These are phyloP conservation scores for Diarsia rubi DNA, from an alignment of 2,888 invertebrate genomes.

Conservation along the genomic window DNA sequence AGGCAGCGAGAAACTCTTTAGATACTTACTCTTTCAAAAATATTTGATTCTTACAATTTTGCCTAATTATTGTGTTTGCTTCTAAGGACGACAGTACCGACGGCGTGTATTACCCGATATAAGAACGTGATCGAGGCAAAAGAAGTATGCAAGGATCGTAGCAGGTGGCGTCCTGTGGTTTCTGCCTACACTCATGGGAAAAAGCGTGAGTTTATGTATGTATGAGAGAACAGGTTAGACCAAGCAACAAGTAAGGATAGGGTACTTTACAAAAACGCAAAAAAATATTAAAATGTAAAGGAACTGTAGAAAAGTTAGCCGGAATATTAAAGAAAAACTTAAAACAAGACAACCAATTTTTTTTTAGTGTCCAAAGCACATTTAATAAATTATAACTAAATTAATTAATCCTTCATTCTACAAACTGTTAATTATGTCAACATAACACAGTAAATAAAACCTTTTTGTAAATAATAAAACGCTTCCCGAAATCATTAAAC, in stretches of 20 bases:
- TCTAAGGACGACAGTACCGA: neutral
- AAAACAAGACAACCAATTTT: neutral
- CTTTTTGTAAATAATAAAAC: conserved; percentile 48
- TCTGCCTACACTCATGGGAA: no score
- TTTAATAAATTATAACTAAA: neutral
- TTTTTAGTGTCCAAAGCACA: neutral
- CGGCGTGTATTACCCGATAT: no score
- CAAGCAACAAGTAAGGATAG: neutral
- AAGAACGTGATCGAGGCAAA: no score
- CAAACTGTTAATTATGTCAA: conserved; percentile 30
- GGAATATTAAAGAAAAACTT: neutral
- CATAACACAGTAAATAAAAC: conserved; percentile 22
- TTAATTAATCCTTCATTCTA: neutral
- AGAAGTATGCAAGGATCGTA: no score
- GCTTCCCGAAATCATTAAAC: conserved; percentile 62
- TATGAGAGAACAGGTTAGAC: neutral
- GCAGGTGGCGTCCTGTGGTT: no score
- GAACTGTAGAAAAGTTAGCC: neutral
- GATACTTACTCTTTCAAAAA: neutral
- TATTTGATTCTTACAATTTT: neutral
- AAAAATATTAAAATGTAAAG: neutral
- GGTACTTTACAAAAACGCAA: neutral
- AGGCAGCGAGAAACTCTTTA: neutral
- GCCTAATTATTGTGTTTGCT: neutral
- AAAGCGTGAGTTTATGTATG: no score